Evolutionary conservation across 2,113 vertebrate genomes (phyloP).

Genomic region (Channa argus): DNA sequence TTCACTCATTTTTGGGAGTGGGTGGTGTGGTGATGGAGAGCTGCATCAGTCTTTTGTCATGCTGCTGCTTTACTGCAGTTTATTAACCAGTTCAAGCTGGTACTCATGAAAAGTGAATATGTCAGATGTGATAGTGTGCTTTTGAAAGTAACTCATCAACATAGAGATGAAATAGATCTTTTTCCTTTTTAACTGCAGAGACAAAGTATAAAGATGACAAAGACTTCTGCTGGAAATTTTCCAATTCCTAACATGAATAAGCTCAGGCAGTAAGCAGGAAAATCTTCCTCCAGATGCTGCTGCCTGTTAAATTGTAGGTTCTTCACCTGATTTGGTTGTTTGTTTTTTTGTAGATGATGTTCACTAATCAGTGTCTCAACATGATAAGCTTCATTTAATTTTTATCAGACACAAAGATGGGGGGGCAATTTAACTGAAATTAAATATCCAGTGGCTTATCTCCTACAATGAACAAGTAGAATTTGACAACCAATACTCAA

Average conservation of each 20-base stretch:
- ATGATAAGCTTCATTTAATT: constrained; percentile 21
- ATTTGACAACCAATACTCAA: constrained; percentile 8
- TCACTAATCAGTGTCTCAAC: constrained; percentile 32
- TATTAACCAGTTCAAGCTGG: constrained; percentile 55
- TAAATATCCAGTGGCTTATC: neutral
- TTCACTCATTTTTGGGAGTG: constrained; percentile 71
- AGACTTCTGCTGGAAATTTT: neutral
- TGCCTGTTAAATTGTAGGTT: constrained; percentile 10
- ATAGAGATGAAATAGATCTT: neutral
- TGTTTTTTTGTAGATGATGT: constrained; percentile 32
- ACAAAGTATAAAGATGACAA: constrained; percentile 43
- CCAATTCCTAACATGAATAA: constrained; percentile 13
- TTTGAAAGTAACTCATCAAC: constrained; percentile 42
- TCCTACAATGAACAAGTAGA: constrained; percentile 8
- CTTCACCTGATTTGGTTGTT: constrained; percentile 15
- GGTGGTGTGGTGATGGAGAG: constrained; percentile 74
- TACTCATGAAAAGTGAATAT: constrained; percentile 60
- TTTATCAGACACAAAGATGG: constrained; percentile 2
- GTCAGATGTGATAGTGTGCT: constrained; percentile 44
- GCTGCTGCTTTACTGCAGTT: constrained; percentile 58
- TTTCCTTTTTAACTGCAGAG: constrained; percentile 5
- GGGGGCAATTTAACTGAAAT: neutral
- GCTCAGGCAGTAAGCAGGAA: constrained; percentile 1
- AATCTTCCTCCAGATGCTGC: constrained; percentile 29
- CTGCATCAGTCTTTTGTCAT: constrained; percentile 51